Evolutionary conservation across 2,797 vertebrate species (phyloP).

Genomic region (Emys orbicularis): DNA sequence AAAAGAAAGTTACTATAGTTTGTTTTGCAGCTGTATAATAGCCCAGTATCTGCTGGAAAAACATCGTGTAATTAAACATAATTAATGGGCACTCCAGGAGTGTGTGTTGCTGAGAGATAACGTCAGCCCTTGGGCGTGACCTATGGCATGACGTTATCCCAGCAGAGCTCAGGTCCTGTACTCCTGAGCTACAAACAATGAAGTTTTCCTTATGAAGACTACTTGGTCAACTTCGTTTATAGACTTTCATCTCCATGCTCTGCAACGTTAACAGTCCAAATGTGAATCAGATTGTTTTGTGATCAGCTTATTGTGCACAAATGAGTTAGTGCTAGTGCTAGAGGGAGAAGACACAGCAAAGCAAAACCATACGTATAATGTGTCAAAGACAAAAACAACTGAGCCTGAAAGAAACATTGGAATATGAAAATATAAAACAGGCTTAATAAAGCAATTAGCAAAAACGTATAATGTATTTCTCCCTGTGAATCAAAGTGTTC

Average conservation of each 20-base stretch:
- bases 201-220: slow-evolving; percentile 17
- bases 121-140: slow-evolving; percentile 71
- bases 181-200: slow-evolving; percentile 46
- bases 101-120: slow-evolving; percentile 76
- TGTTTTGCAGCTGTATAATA: slow-evolving; percentile 70
- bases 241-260: slow-evolving; percentile 19
- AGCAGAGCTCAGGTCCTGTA: slow-evolving; percentile 26
- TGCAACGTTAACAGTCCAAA: not conserved
- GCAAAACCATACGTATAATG: slow-evolving; percentile 1
- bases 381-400: not conserved
- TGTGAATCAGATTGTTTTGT: not conserved
- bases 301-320: not conserved
- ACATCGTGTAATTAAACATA: slow-evolving; percentile 80
- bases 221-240: slow-evolving; percentile 58
- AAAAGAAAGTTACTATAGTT: slow-evolving; percentile 50
- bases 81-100: slow-evolving; percentile 78
- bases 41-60: slow-evolving; percentile 70
- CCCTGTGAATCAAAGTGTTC: slow-evolving; percentile 49
- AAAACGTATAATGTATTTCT: slow-evolving; percentile 5
- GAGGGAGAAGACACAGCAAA: not conserved
- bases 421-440: slow-evolving; percentile 40
- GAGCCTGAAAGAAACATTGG: slow-evolving; percentile 39
- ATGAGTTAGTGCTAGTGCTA: not conserved
- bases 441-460: slow-evolving; percentile 66
- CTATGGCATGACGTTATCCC: slow-evolving; percentile 63